phyloP scores from a whole-genome alignment of 1,140 invertebrate genomes.

The Drosophila chauvacae region DNA sequence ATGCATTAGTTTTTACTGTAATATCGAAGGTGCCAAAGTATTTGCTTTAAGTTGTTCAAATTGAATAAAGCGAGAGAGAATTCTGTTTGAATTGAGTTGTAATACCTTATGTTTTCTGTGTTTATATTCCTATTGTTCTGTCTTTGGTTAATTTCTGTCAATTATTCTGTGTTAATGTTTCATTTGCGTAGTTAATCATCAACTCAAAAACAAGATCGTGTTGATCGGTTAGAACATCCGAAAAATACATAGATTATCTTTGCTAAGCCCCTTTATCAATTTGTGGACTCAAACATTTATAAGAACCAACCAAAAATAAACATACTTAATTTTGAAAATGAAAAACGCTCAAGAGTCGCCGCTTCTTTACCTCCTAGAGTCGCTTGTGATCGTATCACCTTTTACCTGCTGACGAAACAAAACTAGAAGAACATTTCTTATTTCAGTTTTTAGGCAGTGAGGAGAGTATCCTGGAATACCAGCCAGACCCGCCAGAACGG shows the following conservation, averaged over 20 bases:
- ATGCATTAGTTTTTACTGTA: slow-evolving; percentile 34
- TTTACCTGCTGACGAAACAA: neutral
- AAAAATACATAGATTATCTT: slow-evolving; percentile 25
- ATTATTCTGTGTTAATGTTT: slow-evolving; percentile 15
- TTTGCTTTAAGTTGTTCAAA: slow-evolving; percentile 76
- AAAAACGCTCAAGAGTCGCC: slow-evolving; percentile 21
- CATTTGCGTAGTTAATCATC: slow-evolving; percentile 1
- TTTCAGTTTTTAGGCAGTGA: slow-evolving; percentile 90
- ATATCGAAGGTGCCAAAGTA: slow-evolving; percentile 78
- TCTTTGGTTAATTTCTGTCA: neutral
- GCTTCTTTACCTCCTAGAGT: slow-evolving; percentile 39
- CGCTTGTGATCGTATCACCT: slow-evolving; percentile 1
- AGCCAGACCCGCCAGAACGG: slow-evolving; percentile 51
- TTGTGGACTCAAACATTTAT: slow-evolving; percentile 68
- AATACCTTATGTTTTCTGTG: slow-evolving; percentile 10
- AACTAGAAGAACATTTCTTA: slow-evolving; percentile 18
- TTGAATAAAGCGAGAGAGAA: slow-evolving; percentile 60
- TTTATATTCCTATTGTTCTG: neutral
- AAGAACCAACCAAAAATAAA: slow-evolving; percentile 61
- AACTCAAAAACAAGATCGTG: slow-evolving; percentile 22
- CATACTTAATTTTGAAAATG: slow-evolving; percentile 55
- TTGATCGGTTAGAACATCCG: slow-evolving; percentile 17
- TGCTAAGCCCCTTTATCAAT: slow-evolving; percentile 56
- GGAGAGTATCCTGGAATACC: slow-evolving; percentile 87
- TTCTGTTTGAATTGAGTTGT: slow-evolving; percentile 52